phyloP scores from a whole-genome alignment of 2,888 invertebrate species.

The Gasteruption jaculator region DNA sequence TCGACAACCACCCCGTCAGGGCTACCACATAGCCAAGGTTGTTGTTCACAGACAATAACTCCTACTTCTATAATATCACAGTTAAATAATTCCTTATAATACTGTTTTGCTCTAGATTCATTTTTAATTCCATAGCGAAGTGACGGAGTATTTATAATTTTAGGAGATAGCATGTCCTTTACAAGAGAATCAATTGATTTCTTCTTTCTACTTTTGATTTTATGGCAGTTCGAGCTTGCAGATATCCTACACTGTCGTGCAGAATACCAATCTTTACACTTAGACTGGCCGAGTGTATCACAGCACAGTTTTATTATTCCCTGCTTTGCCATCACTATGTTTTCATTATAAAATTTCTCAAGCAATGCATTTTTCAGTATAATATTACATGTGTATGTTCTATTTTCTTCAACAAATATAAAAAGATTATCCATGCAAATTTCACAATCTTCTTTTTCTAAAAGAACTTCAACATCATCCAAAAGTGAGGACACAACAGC shows the following conservation, averaged over 20 bases:
- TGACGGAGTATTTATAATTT: constrained; percentile 10
- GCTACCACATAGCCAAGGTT: constrained; percentile 16
- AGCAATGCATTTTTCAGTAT: not conserved
- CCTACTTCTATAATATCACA: constrained; percentile 14
- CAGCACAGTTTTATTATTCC: constrained; percentile 14
- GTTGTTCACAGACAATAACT: constrained; percentile 13
- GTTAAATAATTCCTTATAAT: constrained; percentile 13
- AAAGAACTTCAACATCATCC: constrained; percentile 9
- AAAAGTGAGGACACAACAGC: constrained; percentile 1
- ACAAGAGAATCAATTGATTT: constrained; percentile 16
- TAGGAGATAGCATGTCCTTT: constrained; percentile 13
- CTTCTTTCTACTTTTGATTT: constrained; percentile 14
- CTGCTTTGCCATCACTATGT: constrained; percentile 9
- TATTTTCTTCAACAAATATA: constrained; percentile 3
- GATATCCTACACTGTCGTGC: constrained; percentile 16
- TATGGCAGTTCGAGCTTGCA: constrained; percentile 15
- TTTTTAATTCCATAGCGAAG: constrained; percentile 13
- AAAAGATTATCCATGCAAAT: constrained; percentile 9
- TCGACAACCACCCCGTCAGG: constrained; percentile 19
- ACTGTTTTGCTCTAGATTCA: constrained; percentile 7
- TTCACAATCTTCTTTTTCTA: constrained; percentile 16
- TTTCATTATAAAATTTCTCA: constrained; percentile 6
- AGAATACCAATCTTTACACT: constrained; percentile 18
- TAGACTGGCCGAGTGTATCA: constrained; percentile 17
- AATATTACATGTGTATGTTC: not conserved